Evolutionary conservation across 2,113 vertebrate genomes (phyloP), one percentile per base, ranked within the genome.

Genomic region (Callocephalon fimbriatum): DNA sequence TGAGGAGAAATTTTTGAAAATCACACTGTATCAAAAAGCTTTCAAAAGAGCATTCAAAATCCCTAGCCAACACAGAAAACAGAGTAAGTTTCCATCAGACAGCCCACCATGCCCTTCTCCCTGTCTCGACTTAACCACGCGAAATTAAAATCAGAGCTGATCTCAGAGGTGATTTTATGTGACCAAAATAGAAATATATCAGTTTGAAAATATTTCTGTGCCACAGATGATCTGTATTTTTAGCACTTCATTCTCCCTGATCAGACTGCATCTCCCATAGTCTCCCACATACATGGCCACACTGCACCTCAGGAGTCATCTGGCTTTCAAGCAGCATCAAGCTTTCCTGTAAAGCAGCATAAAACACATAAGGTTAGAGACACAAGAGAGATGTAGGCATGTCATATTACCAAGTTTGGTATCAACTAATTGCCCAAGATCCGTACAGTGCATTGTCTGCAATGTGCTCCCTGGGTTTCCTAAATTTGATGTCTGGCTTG

Each of bases 401-500:
- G 22, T 71, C 76, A 59, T 47, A 31, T 9, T 10, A 16, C n/a
- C 26, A 42, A 35, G 20, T 71, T 38, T 77, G 35, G 23, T 47
- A 37, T 32, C 45, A 65, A 10, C 8, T 48, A 47, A 70, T 51
- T 85, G 42, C 32, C 35, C 29, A 15, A 72, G 51, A 35, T 2
- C 6, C 0, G 2, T 19, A 27, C 31, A 72, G 20, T 51, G 15
- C 32, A 3, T 10, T 59, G 51, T 12, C 48, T n/a, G 3, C 23
- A 56, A 1, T 13, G 15, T 6, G 2, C 5, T 78, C 51, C 25
- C 45, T 76, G 48, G 25, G 15, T 32, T 83, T 90, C 67, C 63
- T 23, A 29, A 90, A 26, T 40, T 6, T 22, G 21, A 40, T 53
- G 17, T 40, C 23, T 16, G 16, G 23, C 37, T 82, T 61, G 8